phyloP scores from a whole-genome alignment of 2,113 vertebrate species.

The Anhinga anhinga region DNA sequence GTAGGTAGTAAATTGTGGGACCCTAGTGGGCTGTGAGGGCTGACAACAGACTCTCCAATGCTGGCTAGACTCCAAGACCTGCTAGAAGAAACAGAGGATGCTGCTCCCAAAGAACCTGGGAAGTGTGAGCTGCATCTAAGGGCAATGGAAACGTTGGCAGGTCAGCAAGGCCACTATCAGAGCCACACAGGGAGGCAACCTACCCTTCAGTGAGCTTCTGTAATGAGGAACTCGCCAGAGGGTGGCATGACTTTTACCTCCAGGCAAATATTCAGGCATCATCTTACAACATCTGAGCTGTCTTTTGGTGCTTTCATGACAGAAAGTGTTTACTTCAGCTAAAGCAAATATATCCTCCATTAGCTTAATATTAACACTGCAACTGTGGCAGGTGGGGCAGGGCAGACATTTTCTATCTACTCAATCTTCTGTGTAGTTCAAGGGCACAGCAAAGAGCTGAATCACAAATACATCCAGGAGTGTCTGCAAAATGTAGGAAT shows the following conservation, averaged over 20 bases:
- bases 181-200: rapidly evolving
- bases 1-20: not conserved
- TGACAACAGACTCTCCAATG: not conserved
- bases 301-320: not conserved
- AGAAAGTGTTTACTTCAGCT: not conserved
- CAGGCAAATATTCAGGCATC: not conserved
- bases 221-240: not conserved
- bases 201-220: not conserved
- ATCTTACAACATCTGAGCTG: not conserved
- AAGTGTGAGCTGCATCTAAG: not conserved
- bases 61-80: not conserved
- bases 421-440: not conserved
- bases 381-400: not conserved
- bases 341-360: not conserved
- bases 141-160: not conserved
- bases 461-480: not conserved
- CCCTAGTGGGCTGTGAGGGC: not conserved
- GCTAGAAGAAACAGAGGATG: not conserved
- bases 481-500: not conserved
- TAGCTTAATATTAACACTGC: not conserved
- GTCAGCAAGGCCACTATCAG: rapidly evolving
- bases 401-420: not conserved
- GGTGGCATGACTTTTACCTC: not conserved
- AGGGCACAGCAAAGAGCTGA: not conserved
- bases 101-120: not conserved